A percentile compares a stretch with the other conserved stretches of the same genome.
Evolutionary conservation across 2,888 invertebrate genomes (phyloP).

Genomic region (Polyommatus icarus): DNA sequence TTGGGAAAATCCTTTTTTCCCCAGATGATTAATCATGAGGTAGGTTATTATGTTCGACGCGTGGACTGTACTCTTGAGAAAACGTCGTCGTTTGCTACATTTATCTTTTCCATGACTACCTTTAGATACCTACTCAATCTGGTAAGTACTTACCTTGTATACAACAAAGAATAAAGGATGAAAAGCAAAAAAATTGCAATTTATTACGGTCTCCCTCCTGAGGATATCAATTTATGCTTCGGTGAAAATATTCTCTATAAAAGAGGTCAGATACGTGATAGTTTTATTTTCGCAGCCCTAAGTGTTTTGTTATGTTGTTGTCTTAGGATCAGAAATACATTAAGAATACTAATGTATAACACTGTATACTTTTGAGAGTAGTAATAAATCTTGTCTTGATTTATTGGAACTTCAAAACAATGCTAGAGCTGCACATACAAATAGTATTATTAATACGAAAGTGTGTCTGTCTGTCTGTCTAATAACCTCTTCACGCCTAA

Average conservation of each 20-base stretch:
- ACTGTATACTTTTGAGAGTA: not conserved
- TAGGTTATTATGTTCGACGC: not conserved
- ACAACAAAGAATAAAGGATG: not conserved
- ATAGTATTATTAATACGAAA: too few relatives aligned
- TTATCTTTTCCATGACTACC: not conserved
- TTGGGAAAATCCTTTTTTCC: not conserved
- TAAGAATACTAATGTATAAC: constrained; percentile 8
- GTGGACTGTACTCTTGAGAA: not conserved
- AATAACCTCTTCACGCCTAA: too few relatives aligned
- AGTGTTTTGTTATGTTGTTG: constrained; percentile 17
- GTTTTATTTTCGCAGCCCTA: constrained; percentile 1
- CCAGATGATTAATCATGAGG: not conserved
- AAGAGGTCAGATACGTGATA: constrained; percentile 15
- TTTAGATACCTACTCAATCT: not conserved
- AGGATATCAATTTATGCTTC: constrained; percentile 9
- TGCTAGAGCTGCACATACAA: not conserved
- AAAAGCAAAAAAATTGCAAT: not conserved
- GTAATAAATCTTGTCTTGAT: not conserved
- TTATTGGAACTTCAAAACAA: not conserved
- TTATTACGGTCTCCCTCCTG: not conserved
- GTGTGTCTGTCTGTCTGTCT: too few relatives aligned
- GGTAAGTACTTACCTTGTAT: not conserved
- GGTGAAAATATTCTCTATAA: not conserved
- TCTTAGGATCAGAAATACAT: constrained; percentile 9
- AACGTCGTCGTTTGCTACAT: not conserved